These are phyloP conservation scores for Osmoderma eremita DNA, from an alignment of 2,888 invertebrate species.

Conservation along the genomic window DNA sequence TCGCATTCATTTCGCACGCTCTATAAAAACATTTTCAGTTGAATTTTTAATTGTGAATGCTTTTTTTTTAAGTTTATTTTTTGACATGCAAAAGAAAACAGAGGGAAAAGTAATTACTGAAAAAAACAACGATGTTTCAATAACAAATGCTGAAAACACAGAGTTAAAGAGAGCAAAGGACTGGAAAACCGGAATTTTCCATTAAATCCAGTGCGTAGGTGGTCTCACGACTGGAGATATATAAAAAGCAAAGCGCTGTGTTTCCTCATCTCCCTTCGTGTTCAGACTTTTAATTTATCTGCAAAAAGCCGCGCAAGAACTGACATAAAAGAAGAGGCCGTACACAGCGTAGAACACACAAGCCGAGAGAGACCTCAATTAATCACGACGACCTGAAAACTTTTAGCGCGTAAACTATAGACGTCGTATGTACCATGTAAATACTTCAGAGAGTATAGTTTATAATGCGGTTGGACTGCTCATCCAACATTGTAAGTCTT, in stretches of 20 bases:
- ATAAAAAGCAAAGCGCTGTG: slow-evolving; percentile 1
- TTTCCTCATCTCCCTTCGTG: neutral
- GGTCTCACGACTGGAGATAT: neutral
- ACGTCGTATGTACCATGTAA: slow-evolving; percentile 7
- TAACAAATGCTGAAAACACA: slow-evolving; percentile 4
- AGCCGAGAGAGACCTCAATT: slow-evolving; percentile 23
- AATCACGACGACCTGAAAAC: slow-evolving; percentile 28
- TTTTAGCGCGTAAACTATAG: slow-evolving; percentile 29
- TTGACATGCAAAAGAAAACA: neutral
- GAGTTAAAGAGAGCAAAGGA: neutral
- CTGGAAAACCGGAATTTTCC: slow-evolving; percentile 7
- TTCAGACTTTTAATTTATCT: slow-evolving; percentile 29
- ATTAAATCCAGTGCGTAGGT: slow-evolving; percentile 14
- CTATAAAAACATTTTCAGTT: too few species aligned
- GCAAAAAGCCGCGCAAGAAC: slow-evolving; percentile 12
- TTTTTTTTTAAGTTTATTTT: too few species aligned
- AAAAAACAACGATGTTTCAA: slow-evolving; percentile 15
- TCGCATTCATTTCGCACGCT: too few species aligned
- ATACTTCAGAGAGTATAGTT: slow-evolving; percentile 28
- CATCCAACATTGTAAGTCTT: slow-evolving; percentile 18
- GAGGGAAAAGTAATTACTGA: slow-evolving; percentile 11
- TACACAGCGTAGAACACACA: slow-evolving; percentile 6
- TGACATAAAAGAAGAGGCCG: neutral
- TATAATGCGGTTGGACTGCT: neutral
- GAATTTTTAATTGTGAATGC: too few species aligned